Base-by-base conservation (phyloP, 2,113 vertebrate genomes). In the Nothobranchius furzeri region DNA sequence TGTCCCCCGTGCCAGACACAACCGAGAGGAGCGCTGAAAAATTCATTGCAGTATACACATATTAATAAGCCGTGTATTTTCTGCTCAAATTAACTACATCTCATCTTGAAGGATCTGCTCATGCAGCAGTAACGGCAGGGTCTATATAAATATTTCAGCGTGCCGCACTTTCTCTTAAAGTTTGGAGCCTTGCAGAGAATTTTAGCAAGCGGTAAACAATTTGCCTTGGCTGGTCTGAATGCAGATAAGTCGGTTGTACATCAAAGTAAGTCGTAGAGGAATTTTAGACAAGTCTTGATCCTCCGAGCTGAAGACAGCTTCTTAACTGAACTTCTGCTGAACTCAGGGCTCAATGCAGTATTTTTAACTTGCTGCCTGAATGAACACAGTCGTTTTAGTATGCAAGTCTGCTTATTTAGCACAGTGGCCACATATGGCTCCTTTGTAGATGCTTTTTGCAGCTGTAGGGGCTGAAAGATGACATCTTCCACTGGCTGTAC, bases 1-100 rank as follows among this genome's bases (percentile, higher is more conserved):
- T 78, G 73, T 63, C 68, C 69, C 73, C 12, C 13, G 76, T n/a
- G 71, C 61, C 65, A 52, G 52, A 59, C 68, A 35, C 80, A 25
- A 61, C 75, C 15, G 59, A 81, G 66, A 73, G 46, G 73, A 30
- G 46, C 75, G 46, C 57, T 86, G 52, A 86, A 90, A 89, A 83
- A 88, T 88, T 78, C 52, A 88, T 79, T 53, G 87, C 70, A 37
- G 36, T 65, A 67, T 40, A 84, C 76, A 79, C 77, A 81, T 74
- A 83, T 90, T 89, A 86, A 89, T 88, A 88, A 70, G 55, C 72
- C 20, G 10, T 76, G 83, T 75, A 75, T 86, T 82, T 89, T 82
- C 83, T 82, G 72, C 76, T 81, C 64, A 88, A 79, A 88, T 85
- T 70, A 87, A 68, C 72, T 25, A 35, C 6, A 78, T 69, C 62